Base-by-base conservation (phyloP, 1,140 invertebrate species). In the Platyura marginata region DNA sequence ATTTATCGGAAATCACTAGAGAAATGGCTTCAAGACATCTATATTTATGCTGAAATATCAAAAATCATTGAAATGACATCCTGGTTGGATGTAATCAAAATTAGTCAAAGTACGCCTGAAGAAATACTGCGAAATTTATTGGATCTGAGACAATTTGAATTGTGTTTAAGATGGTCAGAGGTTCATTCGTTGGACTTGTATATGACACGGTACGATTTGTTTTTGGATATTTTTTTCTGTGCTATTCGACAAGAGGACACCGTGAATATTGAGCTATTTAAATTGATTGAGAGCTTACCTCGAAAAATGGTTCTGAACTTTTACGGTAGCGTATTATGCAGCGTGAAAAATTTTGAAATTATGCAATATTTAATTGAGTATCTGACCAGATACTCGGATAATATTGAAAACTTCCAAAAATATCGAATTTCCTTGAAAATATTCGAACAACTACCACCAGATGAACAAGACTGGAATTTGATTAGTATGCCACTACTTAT, bases 401-500 rank as follows among this genome's bases (percentile, higher is more conserved):
- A 54, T 68, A 72, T 48, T 55, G 71, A 33, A 53, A 67, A 43
- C 48, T 80, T 43, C 69, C 71, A 56, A 69, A 81, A 48, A 56
- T 81, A 56, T 57, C 67, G 29, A 61, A 67, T 61, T 8, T 57
- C 59, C 0, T 19, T 58, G 34, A 50, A 47, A 4, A 48, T 61
- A 9, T 45, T 58, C 16, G 48, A 52, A 1, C 49, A 55, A 45
- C 63, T 81, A 33, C 65, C 71, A 11, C 13, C 42, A 0, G 60
- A 57, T 16, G 66, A 78, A 45, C 66, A 69, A 43, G 47, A 62
- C 13, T 71, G 74, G 63, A 65, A 73, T 45, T 51, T 82, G 3
- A 68, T 81, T 20, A 68, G 70, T 18, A 69, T 72, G 46, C 81
- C 81, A 0, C 49, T 80, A 15, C 52, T 78, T 0, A 77, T 84